phyloP scores from a whole-genome alignment of 2,797 vertebrate genomes.

The Podarcis siculus region DNA sequence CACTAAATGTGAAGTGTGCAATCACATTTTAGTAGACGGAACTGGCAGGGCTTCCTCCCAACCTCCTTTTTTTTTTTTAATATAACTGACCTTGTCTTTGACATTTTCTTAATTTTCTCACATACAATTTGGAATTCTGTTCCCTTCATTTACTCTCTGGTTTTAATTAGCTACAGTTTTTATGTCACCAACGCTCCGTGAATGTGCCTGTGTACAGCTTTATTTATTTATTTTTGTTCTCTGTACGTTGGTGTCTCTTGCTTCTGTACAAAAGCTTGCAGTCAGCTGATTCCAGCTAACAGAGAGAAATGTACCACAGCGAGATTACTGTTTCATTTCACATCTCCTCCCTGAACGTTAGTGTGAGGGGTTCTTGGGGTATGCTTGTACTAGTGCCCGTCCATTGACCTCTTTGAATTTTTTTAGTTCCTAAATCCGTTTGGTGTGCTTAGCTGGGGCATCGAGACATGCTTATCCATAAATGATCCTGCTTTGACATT shows the following conservation, averaged over 20 bases:
- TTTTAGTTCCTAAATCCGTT: no score
- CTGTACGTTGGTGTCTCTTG: neutral
- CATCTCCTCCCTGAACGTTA: neutral
- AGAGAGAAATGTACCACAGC: neutral
- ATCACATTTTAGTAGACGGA: constrained; percentile 72
- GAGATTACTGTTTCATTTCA: neutral
- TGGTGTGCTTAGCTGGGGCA: neutral
- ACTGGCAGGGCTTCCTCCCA: constrained; percentile 51
- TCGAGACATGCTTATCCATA: neutral
- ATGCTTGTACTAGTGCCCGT: neutral
- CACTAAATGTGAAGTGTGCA: constrained; percentile 55
- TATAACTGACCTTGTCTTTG: constrained; percentile 52
- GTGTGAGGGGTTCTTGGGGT: neutral
- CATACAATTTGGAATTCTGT: constrained; percentile 66
- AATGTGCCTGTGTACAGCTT: neutral
- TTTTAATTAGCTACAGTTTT: constrained; percentile 67
- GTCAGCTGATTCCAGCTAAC: neutral
- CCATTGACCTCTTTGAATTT: neutral
- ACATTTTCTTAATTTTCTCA: constrained; percentile 70
- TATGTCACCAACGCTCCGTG: constrained; percentile 3
- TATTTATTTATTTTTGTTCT: neutral
- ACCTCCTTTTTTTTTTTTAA: constrained; percentile 47
- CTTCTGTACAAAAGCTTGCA: constrained; percentile 6
- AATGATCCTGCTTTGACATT: neutral
- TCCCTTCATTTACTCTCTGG: constrained; percentile 68